Conservation (phyloP, 2,113 vertebrate species). For the Gallinago paraguaiae region DNA sequence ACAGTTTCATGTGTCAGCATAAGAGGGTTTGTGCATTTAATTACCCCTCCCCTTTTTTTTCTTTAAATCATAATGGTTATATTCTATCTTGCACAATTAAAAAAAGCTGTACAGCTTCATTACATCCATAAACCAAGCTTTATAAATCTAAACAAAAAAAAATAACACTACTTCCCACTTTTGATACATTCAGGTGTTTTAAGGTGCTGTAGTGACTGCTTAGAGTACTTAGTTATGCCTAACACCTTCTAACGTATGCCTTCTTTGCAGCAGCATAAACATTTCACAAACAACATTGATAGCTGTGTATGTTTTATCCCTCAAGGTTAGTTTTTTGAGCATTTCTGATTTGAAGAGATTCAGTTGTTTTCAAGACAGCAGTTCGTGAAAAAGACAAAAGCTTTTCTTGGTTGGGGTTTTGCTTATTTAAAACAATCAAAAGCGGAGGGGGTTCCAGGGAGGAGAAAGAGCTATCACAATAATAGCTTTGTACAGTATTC, state of each 20-base stretch:
- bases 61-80: not conserved
- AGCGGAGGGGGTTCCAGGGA: fast-evolving
- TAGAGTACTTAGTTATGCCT: not conserved
- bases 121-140: not conserved
- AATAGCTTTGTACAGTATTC: not conserved
- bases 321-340: not conserved
- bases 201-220: not conserved
- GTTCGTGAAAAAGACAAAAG: not conserved
- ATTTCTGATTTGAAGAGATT: not conserved
- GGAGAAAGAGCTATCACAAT: not conserved
- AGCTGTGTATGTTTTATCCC: not conserved
- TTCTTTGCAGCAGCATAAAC: not conserved
- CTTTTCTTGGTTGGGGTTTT: not conserved
- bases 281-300: fast-evolving
- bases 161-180: not conserved
- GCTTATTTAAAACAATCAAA: not conserved
- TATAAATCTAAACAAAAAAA: not conserved
- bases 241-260: not conserved
- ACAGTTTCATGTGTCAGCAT: not conserved
- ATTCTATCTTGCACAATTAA: not conserved
- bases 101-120: not conserved
- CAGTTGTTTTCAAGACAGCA: not conserved
- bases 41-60: no score
- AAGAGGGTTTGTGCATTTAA: no score
- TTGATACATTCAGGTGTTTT: not conserved